Percentiles rank a stretch among this genome's conserved stretches.
Evolutionary conservation across 2,888 invertebrate species (phyloP).

Genomic region (Timandra comae): DNA sequence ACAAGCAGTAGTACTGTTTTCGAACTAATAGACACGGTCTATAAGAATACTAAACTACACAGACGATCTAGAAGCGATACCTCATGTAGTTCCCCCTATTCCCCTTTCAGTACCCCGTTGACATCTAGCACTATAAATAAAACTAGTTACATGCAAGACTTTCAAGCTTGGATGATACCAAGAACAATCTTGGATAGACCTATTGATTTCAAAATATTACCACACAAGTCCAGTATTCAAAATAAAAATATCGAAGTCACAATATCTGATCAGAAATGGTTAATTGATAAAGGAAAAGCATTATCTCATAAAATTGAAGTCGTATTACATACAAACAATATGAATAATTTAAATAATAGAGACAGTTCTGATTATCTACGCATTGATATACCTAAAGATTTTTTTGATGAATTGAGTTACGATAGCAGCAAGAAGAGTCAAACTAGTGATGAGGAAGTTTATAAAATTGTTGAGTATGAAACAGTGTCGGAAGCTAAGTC

Average conservation of each 20-base stretch:
- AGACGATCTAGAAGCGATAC: conserved; percentile 45
- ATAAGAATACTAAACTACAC: conserved; percentile 39
- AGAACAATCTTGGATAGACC: conserved; percentile 33
- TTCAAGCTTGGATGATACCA: conserved; percentile 63
- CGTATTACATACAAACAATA: conserved; percentile 43
- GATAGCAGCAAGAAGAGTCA: conserved; percentile 30
- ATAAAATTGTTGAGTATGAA: conserved; percentile 59
- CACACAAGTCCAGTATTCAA: no score
- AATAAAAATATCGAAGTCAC: conserved; percentile 32
- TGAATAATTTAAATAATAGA: conserved; percentile 23
- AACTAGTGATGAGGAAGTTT: conserved; percentile 56
- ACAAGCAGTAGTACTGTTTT: conserved; percentile 55
- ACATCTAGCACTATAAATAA: conserved; percentile 27
- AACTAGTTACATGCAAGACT: conserved; percentile 43
- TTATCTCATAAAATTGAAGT: conserved; percentile 50
- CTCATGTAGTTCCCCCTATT: conserved; percentile 30
- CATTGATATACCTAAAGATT: conserved; percentile 57
- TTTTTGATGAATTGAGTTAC: conserved; percentile 40
- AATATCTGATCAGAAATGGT: conserved; percentile 44
- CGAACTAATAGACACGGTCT: conserved; percentile 47
- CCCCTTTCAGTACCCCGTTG: conserved; percentile 30
- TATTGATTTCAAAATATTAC: no score
- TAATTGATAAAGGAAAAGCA: conserved; percentile 47
- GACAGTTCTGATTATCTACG: conserved; percentile 45
- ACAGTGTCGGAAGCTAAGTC: conserved; percentile 32